phyloP scores from a whole-genome alignment of 2,888 invertebrate species.

The Ecdyonurus torrentis region DNA sequence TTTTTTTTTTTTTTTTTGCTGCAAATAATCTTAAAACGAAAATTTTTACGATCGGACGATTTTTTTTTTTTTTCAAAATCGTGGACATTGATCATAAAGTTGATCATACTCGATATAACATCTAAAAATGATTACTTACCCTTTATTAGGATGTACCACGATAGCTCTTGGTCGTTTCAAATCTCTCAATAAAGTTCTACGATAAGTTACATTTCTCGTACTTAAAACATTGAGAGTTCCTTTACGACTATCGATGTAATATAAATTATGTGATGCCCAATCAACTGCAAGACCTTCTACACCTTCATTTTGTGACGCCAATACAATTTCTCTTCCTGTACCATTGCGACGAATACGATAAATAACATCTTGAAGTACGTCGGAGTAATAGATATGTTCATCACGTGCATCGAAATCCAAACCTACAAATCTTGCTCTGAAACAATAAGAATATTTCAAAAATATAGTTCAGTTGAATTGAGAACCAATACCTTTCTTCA shows the following conservation, averaged over 20 bases:
- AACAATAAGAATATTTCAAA: too few relatives aligned
- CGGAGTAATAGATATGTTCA: conserved; percentile 91
- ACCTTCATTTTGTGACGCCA: conserved; percentile 93
- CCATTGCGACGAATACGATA: conserved; percentile 62
- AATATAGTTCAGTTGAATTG: too few relatives aligned
- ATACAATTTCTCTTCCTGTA: conserved; percentile 67
- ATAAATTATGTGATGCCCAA: conserved; percentile 89
- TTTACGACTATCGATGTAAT: conserved; percentile 87
- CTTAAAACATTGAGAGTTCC: conserved; percentile 87
- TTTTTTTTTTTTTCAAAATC: too few relatives aligned
- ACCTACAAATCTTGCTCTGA: conserved; percentile 88
- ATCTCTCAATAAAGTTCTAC: conserved; percentile 68
- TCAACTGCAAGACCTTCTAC: conserved; percentile 92
- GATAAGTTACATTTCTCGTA: conserved; percentile 67
- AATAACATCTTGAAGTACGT: conserved; percentile 89
- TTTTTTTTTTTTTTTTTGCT: background rate
- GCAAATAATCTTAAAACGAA: background rate
- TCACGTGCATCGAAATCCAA: conserved; percentile 84
- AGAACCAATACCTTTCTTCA: too few relatives aligned
- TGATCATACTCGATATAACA: too few relatives aligned
- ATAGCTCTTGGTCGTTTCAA: conserved; percentile 88
- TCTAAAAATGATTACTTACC: conserved; percentile 33
- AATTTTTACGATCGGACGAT: background rate
- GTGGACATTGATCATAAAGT: too few relatives aligned
- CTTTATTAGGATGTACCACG: conserved; percentile 90